Evolutionary conservation across 2,888 invertebrate genomes (phyloP), one percentile per base, ranked within the genome.

Genomic region (Ectemnius cavifrons): DNA sequence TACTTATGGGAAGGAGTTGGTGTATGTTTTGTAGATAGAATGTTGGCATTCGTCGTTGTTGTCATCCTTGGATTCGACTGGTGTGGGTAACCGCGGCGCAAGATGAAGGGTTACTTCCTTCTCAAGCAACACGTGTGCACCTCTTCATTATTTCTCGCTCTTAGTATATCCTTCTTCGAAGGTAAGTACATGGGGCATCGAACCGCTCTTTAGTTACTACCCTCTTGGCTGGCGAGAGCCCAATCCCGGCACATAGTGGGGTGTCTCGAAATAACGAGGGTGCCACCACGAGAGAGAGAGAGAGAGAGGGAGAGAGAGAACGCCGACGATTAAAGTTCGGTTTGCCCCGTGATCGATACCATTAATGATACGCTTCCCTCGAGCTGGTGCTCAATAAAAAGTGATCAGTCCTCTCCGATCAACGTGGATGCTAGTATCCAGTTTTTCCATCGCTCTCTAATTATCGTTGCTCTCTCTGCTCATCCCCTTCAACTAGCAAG

Each of bases 121-220:
- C 47, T 62, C 46, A 13, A 67, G 49, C 58, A 58, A 71, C 77
- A 67, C 71, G 71, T 77, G 77, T 57, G 18, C 49, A 52, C 70
- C 64, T 47, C 47, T 46, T 71, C 62, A 13, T 37, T 23, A 45
- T 61, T 46, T 64, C 47, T 49, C 61, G 27, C 59, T 65, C 28
- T 11, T 20, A 20, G 6, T 37, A 27, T 20, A 57, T 57, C 20
- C 52, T 58, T 60, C 16, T 18, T 45, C 16, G 46, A 13, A 8
- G n/a, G 11, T 4, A 5, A 18, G 11, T 4, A 5, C 49, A 11
- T 49, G 18, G 61, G 2, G 8, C 11, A 45, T 14, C 13, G 1
- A 6, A 11, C n/a, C 58, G 56, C 45, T 61, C 61, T 3, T 68
- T 28, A 2, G 47, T 16, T 37, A 27, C 63, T 18, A 18, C 4